Evolutionary conservation across 1,140 invertebrate species (phyloP).

Genomic region (Eubasilissa regina): DNA sequence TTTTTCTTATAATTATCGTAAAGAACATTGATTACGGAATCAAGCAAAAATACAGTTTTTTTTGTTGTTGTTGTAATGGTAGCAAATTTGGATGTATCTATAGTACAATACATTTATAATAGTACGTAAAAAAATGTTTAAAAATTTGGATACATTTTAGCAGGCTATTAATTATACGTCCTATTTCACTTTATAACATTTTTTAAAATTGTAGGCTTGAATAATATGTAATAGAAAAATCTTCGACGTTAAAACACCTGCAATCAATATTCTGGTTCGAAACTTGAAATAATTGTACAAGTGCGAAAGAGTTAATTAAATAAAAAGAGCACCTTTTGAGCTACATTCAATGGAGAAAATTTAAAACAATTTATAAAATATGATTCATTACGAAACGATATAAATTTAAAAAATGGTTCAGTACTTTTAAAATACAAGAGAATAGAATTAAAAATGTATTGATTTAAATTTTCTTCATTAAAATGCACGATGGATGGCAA

Average conservation of each 20-base stretch:
- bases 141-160: no score
- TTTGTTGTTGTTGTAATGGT: no score
- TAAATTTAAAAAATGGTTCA: neutral
- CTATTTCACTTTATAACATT: no score
- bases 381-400: neutral
- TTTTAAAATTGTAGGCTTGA: no score
- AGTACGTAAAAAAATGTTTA: no score
- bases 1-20: no score
- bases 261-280: slow-evolving; percentile 12
- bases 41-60: no score
- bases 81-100: no score
- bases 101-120: no score
- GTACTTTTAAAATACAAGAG: neutral
- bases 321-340: slow-evolving; percentile 27
- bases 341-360: slow-evolving; percentile 22
- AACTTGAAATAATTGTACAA: neutral
- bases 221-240: no score
- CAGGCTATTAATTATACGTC: no score
- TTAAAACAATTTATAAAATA: slow-evolving; percentile 11
- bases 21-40: no score
- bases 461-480: slow-evolving; percentile 21
- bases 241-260: neutral
- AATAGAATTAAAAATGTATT: slow-evolving; percentile 16
- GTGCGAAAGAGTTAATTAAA: neutral
- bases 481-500: slow-evolving; percentile 29